These are phyloP conservation scores for Eira barbara DNA, from an alignment of 2,113 vertebrate genomes.

Conservation along the genomic window DNA sequence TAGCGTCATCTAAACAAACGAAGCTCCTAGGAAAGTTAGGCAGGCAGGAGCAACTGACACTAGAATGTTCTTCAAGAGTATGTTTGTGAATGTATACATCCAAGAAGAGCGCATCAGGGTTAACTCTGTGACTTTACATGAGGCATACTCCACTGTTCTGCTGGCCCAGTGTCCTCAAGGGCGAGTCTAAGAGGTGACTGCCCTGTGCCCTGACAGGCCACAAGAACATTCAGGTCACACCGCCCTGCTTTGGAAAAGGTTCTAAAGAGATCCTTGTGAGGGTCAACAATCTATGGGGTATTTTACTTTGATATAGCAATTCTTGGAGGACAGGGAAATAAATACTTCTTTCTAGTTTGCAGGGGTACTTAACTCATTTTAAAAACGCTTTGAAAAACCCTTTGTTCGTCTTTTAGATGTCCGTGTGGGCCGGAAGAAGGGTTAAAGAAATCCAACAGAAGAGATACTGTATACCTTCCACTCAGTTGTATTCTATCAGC, in stretches of 20 bases:
- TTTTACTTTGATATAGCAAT: background rate
- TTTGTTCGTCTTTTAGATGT: background rate
- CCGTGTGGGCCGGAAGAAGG: background rate
- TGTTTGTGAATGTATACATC: background rate
- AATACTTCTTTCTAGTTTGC: background rate
- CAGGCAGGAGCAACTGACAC: background rate
- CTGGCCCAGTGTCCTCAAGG: accelerated
- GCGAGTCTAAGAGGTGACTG: background rate
- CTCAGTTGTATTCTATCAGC: constrained; percentile 98
- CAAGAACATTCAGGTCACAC: background rate
- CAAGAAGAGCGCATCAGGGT: background rate
- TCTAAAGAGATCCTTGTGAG: background rate
- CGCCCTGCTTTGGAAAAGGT: background rate
- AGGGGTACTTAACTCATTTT: background rate
- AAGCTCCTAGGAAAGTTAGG: background rate
- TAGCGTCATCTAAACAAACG: background rate
- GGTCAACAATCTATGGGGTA: no score
- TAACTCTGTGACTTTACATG: background rate
- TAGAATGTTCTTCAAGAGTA: background rate
- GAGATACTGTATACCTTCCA: constrained; percentile 86
- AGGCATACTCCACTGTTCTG: background rate
- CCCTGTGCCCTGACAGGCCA: accelerated
- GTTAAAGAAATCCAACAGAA: background rate
- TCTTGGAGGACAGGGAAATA: background rate
- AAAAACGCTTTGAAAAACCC: background rate